Conservation (phyloP, 1,140 invertebrate species). For the Papilio glaucus region DNA sequence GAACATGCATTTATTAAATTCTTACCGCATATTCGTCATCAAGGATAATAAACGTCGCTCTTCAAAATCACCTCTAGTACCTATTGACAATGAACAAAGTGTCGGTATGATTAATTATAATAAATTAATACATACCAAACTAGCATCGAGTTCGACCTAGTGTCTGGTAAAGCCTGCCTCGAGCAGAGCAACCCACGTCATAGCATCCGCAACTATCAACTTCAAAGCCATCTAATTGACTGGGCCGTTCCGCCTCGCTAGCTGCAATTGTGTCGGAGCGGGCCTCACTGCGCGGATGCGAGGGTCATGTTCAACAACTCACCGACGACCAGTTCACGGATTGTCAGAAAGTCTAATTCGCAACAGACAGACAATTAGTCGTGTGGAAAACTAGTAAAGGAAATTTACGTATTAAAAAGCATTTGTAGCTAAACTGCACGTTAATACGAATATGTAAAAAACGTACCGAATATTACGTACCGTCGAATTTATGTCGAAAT, state of each 20-base stretch:
- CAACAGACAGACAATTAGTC: slow-evolving; percentile 17
- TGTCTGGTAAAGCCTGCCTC: slow-evolving; percentile 22
- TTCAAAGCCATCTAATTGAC: slow-evolving; percentile 53
- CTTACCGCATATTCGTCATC: too few relatives aligned
- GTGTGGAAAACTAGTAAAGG: slow-evolving; percentile 6
- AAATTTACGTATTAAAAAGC: background rate
- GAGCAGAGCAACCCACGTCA: slow-evolving; percentile 50
- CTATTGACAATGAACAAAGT: background rate
- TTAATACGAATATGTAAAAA: too few relatives aligned
- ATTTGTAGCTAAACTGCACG: background rate
- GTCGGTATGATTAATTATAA: background rate
- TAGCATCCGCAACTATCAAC: slow-evolving; percentile 50
- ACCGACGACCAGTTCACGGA: background rate
- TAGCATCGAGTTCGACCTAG: background rate
- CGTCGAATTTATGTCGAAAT: slow-evolving; percentile 21
- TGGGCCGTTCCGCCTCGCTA: slow-evolving; percentile 44
- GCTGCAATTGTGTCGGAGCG: slow-evolving; percentile 17
- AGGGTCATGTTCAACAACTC: slow-evolving; percentile 21
- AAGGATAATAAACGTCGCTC: too few relatives aligned
- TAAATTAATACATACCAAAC: background rate
- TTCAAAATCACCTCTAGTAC: too few relatives aligned
- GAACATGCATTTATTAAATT: too few relatives aligned
- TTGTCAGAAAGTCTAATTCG: slow-evolving; percentile 32
- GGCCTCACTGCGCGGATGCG: slow-evolving; percentile 2
- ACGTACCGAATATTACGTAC: too few relatives aligned